Conservation (phyloP, 2,113 vertebrate genomes). For the Cynoglossus semilaevis region DNA sequence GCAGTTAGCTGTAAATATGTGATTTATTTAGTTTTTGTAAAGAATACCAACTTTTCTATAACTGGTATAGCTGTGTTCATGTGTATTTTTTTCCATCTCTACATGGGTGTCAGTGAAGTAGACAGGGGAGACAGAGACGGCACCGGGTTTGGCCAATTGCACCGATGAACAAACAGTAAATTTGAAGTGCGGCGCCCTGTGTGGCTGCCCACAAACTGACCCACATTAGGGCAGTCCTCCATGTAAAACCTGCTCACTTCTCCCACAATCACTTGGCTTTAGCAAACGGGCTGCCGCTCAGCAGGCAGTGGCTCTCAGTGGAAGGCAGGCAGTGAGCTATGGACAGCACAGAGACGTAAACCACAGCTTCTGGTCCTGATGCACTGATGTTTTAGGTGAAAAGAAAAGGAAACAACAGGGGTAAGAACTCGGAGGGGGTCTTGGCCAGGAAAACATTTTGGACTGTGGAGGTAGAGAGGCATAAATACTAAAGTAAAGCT, state of each 20-base stretch:
- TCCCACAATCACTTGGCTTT: conserved; percentile 48
- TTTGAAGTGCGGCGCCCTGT: conserved; percentile 60
- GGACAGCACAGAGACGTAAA: conserved; percentile 69
- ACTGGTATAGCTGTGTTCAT: too few relatives aligned
- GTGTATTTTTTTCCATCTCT: background rate
- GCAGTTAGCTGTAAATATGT: too few relatives aligned
- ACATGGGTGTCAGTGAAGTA: background rate
- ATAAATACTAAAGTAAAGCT: conserved; percentile 59
- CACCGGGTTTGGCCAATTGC: background rate
- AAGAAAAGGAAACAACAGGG: conserved; percentile 68
- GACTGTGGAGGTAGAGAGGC: conserved; percentile 52
- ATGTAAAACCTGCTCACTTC: conserved; percentile 66
- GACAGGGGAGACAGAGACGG: background rate
- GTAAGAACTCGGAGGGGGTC: conserved; percentile 57
- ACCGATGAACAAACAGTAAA: conserved; percentile 56
- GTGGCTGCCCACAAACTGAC: conserved; percentile 62
- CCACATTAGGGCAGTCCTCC: conserved; percentile 62
- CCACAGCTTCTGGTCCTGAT: conserved; percentile 60
- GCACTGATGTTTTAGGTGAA: conserved; percentile 70
- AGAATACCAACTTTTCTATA: too few relatives aligned
- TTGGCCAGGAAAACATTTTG: conserved; percentile 56
- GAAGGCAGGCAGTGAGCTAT: conserved; percentile 59
- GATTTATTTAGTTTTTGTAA: too few relatives aligned
- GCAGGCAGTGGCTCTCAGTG: conserved; percentile 66
- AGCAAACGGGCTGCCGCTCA: conserved; percentile 61